These are phyloP conservation scores for Hucho hucho DNA, from an alignment of 2,113 vertebrate genomes.

Conservation along the genomic window DNA sequence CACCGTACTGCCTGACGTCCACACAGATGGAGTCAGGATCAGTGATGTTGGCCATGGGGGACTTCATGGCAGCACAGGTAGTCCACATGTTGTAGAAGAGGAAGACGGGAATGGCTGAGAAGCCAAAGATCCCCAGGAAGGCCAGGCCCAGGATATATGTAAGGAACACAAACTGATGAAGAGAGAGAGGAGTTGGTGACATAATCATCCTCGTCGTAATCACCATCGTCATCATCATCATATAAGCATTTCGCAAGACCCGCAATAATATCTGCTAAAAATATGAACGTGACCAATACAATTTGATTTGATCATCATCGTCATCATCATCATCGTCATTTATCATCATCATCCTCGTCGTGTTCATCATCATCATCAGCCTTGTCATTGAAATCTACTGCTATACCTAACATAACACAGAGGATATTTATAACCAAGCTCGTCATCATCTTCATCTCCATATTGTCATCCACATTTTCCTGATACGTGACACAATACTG, in stretches of 20 bases:
- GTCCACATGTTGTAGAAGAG: constrained; percentile 98
- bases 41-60: constrained; percentile 86
- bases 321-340: too few species aligned
- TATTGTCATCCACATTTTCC: neutral
- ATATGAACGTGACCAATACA: too few species aligned
- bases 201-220: neutral
- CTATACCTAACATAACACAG: neutral
- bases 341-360: neutral
- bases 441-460: neutral
- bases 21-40: constrained; percentile 92
- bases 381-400: neutral
- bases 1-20: constrained; percentile 96
- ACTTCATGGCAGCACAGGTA: constrained; percentile 89
- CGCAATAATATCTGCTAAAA: too few species aligned
- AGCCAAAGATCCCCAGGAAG: constrained; percentile 95
- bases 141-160: constrained; percentile 91
- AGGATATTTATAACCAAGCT: neutral
- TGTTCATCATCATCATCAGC: neutral
- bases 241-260: too few species aligned
- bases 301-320: too few species aligned
- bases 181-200: constrained; percentile 1
- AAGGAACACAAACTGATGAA: constrained; percentile 91
- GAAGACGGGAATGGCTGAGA: constrained; percentile 94
- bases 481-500: too few species aligned
- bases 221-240: neutral